Base-by-base conservation (phyloP, 2,113 vertebrate species). In the Melospiza melodia region DNA sequence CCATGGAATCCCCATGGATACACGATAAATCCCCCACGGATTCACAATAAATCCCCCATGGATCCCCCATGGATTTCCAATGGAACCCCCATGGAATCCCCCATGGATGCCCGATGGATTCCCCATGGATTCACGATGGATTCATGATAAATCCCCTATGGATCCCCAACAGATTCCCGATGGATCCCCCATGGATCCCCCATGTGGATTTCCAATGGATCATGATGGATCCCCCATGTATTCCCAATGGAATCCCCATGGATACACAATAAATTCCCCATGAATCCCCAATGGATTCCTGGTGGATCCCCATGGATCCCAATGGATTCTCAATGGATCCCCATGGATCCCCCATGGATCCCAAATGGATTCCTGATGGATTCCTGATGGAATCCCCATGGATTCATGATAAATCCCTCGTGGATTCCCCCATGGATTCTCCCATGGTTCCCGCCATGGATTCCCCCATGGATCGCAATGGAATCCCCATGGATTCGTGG, bases 401-500 rank as follows among this genome's bases (percentile, higher is more conserved):
- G 41, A 44, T 33, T 9, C 35, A 13, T 0, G 1, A 5, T 72
- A 6, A 1, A 25, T 33, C 5, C 9, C 23, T 1, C 0, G 2
- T 25, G 9, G 9, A 23, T 18, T 18, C 2, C 15, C 39, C 2
- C 1, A 35, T 22, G 9, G 6, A 41, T 41, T 5, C 41, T 13
- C 41, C 41, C 41, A 41, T 25, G 9, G 9, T 18, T 18, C 2
- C 15, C 52, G 39, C 1, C 1, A 35, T 22, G 9, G 6, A 41
- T 41, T 41, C 41, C 41, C 41, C 41, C 41, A 41, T 14, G 13
- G 15, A 35, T 11, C 46, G 8, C 44, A 9, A 19, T 19, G 14
- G 16, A 7, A 35, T 30, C 2, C 24, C 2, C 0, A 1, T 71
- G 24, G 2, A 54, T 11, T 0, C 17, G n/a, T 0, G 0, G 0